Conservation (phyloP, 2,797 vertebrate species). For the Podarcis lilfordi region DNA sequence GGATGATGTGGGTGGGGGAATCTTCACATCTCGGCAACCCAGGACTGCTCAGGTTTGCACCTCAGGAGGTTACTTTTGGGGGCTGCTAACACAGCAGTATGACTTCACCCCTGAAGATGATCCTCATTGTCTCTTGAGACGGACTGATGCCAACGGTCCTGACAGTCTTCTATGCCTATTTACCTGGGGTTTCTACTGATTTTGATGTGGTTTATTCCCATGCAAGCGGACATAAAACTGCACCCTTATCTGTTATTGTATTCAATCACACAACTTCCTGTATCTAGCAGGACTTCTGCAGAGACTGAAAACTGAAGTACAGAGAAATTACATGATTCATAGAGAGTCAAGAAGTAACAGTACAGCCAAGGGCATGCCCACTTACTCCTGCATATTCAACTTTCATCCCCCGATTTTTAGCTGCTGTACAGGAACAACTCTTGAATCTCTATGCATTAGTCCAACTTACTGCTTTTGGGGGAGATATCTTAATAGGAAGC, state of each 20-base stretch:
- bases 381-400: not conserved
- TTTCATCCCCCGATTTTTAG: not conserved
- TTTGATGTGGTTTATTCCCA: not conserved
- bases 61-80: too few relatives aligned
- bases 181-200: not conserved
- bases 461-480: not conserved
- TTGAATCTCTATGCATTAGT: not conserved
- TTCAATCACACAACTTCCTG: not conserved
- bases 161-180: not conserved
- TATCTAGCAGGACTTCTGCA: not conserved
- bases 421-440: not conserved
- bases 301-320: not conserved
- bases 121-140: too few relatives aligned
- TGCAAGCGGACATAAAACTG: not conserved
- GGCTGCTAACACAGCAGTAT: too few relatives aligned
- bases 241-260: not conserved
- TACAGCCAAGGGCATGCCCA: too few relatives aligned
- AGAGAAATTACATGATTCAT: too few relatives aligned
- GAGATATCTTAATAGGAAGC: constrained; percentile 29
- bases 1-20: too few relatives aligned
- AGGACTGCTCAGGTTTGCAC: too few relatives aligned
- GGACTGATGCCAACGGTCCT: too few relatives aligned
- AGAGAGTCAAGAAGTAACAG: not conserved
- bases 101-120: too few relatives aligned
- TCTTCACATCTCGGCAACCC: too few relatives aligned